Conservation (phyloP, 2,113 vertebrate species). For the Istiophorus platypterus region DNA sequence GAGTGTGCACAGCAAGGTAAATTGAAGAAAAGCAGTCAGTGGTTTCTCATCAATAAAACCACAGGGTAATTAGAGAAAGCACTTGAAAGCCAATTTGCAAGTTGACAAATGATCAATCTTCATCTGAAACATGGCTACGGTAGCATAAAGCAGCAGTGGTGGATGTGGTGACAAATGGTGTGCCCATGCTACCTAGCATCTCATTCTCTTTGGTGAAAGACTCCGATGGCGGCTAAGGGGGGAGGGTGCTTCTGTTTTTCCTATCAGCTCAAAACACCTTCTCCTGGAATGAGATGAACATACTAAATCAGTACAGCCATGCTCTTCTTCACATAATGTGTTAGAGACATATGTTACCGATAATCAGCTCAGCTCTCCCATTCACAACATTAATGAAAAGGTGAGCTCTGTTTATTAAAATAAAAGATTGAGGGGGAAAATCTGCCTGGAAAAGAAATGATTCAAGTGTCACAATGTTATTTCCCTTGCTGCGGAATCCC, state of each 20-base stretch:
- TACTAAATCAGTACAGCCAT: conserved; percentile 33
- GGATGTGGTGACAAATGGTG: conserved; percentile 73
- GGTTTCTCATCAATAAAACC: conserved; percentile 82
- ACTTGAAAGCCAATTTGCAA: conserved; percentile 83
- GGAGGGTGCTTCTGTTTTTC: conserved; percentile 26
- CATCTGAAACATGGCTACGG: conserved; percentile 74
- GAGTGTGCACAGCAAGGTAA: conserved; percentile 56
- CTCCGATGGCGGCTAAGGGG: conserved; percentile 28
- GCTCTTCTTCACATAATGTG: conserved; percentile 17
- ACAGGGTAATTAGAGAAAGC: conserved; percentile 82
- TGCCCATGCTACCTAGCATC: conserved; percentile 39
- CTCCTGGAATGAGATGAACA: conserved; percentile 28
- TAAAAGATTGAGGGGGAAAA: conserved; percentile 19
- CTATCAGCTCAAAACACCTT: conserved; percentile 58
- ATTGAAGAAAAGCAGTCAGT: conserved; percentile 75
- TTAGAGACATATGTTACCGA: conserved; percentile 32
- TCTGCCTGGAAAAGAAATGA: neutral
- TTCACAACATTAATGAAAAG: conserved; percentile 27
- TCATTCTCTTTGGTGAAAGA: conserved; percentile 51
- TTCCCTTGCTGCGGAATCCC: conserved; percentile 30
- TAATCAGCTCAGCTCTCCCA: conserved; percentile 25
- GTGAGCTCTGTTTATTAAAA: conserved; percentile 28
- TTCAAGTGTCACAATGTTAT: conserved; percentile 34
- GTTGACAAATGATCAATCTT: conserved; percentile 85
- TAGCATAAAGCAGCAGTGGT: conserved; percentile 60